A percentile compares a stretch with the other conserved stretches of the same genome.
These are phyloP conservation scores for Setipinna tenuifilis DNA, from an alignment of 2,797 vertebrate genomes.

Conservation along the genomic window DNA sequence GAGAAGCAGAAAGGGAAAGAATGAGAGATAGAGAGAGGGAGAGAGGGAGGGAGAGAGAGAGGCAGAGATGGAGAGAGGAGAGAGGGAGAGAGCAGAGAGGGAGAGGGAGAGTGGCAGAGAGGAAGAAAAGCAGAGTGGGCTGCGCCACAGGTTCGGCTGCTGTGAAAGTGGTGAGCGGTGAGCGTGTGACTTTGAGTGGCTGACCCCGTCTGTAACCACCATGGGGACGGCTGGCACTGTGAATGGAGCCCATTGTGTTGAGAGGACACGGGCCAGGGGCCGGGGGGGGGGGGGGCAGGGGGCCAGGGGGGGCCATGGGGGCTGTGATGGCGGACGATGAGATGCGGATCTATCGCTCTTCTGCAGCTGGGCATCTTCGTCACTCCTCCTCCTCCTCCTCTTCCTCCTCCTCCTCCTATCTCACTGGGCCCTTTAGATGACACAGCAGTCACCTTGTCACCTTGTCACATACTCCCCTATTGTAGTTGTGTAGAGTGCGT, in stretches of 20 bases:
- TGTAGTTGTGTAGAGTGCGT: not conserved
- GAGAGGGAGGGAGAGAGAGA: not conserved
- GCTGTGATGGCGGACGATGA: not conserved
- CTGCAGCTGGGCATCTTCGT: not conserved
- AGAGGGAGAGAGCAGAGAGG: too few species aligned
- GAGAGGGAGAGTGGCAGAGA: not conserved
- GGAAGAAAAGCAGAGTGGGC: not conserved
- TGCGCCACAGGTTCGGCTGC: constrained; percentile 1
- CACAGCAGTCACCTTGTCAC: not conserved
- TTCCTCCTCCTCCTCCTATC: not conserved
- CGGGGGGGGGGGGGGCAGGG: not conserved
- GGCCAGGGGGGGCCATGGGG: not conserved
- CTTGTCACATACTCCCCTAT: not conserved
- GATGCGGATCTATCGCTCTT: not conserved
- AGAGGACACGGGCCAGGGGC: not conserved
- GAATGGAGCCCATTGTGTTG: constrained; percentile 11
- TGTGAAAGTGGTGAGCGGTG: too few species aligned
- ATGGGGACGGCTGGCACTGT: not conserved
- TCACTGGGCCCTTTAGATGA: not conserved
- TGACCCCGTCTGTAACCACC: not conserved
- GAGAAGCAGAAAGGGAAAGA: not conserved
- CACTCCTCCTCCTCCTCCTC: not conserved
- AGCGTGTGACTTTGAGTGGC: not conserved
- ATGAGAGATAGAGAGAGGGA: too few species aligned
- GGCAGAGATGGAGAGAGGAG: not conserved